phyloP scores from a whole-genome alignment of 2,888 invertebrate genomes.

The Xestia xanthographa region DNA sequence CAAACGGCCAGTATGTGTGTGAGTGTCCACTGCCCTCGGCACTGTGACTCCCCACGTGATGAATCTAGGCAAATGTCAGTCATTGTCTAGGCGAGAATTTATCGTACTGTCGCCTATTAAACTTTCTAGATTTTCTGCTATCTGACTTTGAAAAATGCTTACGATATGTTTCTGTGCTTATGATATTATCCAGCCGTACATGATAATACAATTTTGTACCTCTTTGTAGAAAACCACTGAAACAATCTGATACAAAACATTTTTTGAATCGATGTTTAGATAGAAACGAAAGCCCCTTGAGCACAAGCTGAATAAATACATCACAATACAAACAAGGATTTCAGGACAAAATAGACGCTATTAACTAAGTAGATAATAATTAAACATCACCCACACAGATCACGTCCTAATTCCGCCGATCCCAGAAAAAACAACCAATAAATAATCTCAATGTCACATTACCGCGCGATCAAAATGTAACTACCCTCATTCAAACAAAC shows the following conservation, averaged over 20 bases:
- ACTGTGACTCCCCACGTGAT: conserved; percentile 77
- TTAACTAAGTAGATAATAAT: conserved; percentile 28
- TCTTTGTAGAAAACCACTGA: neutral
- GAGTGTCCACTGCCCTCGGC: conserved; percentile 70
- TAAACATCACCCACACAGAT: conserved; percentile 29
- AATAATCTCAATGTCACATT: conserved; percentile 59
- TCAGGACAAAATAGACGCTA: conserved; percentile 7
- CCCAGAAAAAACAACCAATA: conserved; percentile 50
- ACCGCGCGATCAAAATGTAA: conserved; percentile 60
- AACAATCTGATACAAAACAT: neutral
- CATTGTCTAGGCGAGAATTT: conserved; percentile 76
- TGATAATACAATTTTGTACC: neutral
- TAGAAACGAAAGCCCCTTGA: neutral
- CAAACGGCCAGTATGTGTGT: conserved; percentile 58
- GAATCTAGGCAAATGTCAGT: conserved; percentile 81
- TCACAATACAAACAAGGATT: neutral
- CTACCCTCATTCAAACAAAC: conserved; percentile 56
- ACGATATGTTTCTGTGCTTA: too few species aligned
- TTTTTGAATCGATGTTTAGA: neutral
- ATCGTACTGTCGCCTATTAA: conserved; percentile 50
- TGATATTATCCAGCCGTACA: neutral
- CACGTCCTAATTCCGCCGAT: conserved; percentile 32
- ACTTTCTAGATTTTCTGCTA: conserved; percentile 23
- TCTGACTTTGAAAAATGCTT: neutral
- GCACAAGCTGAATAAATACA: neutral